Conservation (phyloP, 2,888 invertebrate genomes). For the Digitonthophagus gazella region DNA sequence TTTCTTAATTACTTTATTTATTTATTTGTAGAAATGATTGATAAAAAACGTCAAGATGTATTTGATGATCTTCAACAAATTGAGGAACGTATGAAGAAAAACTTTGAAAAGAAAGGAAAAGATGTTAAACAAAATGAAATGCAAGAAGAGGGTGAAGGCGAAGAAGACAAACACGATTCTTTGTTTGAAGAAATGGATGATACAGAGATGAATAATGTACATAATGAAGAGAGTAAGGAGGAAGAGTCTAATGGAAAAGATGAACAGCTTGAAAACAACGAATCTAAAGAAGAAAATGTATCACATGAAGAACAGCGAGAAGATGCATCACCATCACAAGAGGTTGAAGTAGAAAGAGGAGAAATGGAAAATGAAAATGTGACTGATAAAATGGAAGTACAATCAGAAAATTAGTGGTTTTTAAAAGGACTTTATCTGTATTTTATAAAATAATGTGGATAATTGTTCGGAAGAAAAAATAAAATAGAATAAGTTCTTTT, state of each 20-base stretch:
- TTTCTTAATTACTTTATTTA: conserved; percentile 24
- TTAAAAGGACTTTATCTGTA: conserved; percentile 4
- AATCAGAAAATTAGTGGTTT: conserved; percentile 1
- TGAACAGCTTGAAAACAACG: background rate
- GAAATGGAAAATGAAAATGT: background rate
- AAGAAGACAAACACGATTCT: background rate
- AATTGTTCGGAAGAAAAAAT: conserved; percentile 4
- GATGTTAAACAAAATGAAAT: conserved; percentile 34
- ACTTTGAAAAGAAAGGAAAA: conserved; percentile 43
- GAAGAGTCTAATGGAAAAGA: background rate
- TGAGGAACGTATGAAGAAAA: conserved; percentile 55
- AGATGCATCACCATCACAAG: background rate
- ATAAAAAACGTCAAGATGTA: conserved; percentile 61
- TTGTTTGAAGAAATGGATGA: background rate
- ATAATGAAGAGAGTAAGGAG: background rate
- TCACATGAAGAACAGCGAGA: background rate
- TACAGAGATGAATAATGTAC: background rate
- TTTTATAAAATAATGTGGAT: conserved; percentile 15
- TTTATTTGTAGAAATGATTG: conserved; percentile 59
- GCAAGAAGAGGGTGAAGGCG: background rate
- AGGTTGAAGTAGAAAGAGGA: background rate
- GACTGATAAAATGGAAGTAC: conserved; percentile 1
- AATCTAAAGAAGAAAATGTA: background rate
- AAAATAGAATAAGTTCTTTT: conserved; percentile 10
- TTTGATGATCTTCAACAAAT: conserved; percentile 65